These are phyloP conservation scores for Rhagoletis pomonella DNA, from an alignment of 1,140 invertebrate species.

Conservation along the genomic window DNA sequence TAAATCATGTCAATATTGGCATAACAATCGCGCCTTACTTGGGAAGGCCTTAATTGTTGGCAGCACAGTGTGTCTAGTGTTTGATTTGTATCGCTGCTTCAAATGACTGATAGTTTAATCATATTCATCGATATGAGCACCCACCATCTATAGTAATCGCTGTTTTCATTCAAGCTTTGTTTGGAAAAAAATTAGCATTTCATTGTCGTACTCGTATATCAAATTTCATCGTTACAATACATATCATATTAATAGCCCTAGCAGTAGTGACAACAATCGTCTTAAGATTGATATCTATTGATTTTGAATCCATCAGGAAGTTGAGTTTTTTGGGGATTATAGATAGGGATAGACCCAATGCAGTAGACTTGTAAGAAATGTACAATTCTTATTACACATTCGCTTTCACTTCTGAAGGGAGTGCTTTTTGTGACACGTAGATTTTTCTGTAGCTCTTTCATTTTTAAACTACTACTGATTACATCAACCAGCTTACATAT, in stretches of 20 bases:
- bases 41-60: constrained; percentile 25
- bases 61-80: not conserved
- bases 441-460: too few species aligned
- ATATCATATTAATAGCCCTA: not conserved
- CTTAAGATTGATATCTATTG: not conserved
- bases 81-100: not conserved
- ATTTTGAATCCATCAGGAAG: not conserved
- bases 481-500: too few species aligned
- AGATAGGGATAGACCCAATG: too few species aligned
- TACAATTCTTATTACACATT: too few species aligned
- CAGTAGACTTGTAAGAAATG: too few species aligned
- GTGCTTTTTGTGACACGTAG: too few species aligned
- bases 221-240: not conserved
- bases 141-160: not conserved
- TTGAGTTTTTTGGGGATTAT: too few species aligned
- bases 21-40: constrained; percentile 11
- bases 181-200: not conserved
- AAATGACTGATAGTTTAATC: constrained; percentile 28
- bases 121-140: not conserved
- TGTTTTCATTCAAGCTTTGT: not conserved
- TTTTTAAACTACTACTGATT: too few species aligned
- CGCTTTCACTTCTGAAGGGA: too few species aligned
- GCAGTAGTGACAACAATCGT: not conserved
- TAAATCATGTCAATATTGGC: constrained; percentile 41
- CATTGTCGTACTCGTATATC: not conserved